phyloP scores from a whole-genome alignment of 2,888 invertebrate species.

The Isotomurus palustris region DNA sequence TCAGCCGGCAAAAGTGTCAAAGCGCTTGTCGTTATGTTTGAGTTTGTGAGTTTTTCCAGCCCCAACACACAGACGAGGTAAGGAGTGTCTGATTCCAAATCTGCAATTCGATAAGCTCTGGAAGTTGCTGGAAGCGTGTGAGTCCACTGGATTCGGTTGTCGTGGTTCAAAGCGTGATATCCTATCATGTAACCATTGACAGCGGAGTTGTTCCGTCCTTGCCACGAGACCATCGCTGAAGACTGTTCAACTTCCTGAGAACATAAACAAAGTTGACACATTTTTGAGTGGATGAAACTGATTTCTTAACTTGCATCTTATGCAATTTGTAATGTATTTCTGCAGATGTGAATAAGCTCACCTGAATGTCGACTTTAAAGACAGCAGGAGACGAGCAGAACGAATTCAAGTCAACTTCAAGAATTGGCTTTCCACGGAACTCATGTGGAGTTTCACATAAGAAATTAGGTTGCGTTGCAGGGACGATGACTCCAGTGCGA shows the following conservation, averaged over 20 bases:
- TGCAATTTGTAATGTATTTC: no score
- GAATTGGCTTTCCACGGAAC: constrained; percentile 68
- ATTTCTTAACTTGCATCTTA: no score
- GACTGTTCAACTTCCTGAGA: constrained; percentile 71
- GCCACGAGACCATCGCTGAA: constrained; percentile 83
- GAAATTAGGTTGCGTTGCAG: constrained; percentile 52
- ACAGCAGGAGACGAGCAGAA: constrained; percentile 80
- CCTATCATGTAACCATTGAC: constrained; percentile 79
- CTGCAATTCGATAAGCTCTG: constrained; percentile 68
- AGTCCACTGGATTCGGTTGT: constrained; percentile 64
- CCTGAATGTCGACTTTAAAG: constrained; percentile 74
- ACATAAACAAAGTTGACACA: neutral
- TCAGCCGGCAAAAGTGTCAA: constrained; percentile 48
- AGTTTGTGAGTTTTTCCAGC: constrained; percentile 67
- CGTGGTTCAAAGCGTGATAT: constrained; percentile 66
- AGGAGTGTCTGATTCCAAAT: constrained; percentile 70
- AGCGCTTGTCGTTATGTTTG: constrained; percentile 54
- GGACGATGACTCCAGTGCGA: constrained; percentile 41
- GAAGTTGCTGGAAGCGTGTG: constrained; percentile 68
- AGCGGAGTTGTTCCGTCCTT: constrained; percentile 73
- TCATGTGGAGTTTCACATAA: constrained; percentile 80
- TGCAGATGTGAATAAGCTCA: no score
- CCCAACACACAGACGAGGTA: constrained; percentile 84
- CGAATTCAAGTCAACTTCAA: constrained; percentile 72
- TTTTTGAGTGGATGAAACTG: neutral